phyloP scores from a whole-genome alignment of 2,113 vertebrate genomes.

The Hemichromis elongatus region DNA sequence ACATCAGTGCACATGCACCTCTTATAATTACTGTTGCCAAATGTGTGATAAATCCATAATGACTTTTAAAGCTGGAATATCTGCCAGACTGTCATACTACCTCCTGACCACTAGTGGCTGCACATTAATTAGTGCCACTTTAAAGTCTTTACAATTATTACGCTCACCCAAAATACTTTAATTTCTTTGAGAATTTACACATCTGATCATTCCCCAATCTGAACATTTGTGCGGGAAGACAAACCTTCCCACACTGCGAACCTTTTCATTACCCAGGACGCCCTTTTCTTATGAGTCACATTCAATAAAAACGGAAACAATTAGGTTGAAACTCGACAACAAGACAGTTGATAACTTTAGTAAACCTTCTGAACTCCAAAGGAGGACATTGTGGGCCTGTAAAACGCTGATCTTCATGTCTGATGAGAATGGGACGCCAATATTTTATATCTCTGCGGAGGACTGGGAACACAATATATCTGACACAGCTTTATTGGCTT shows the following conservation, averaged over 20 bases:
- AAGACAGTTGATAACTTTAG: slow-evolving; percentile 27
- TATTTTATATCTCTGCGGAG: slow-evolving; percentile 53
- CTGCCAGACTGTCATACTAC: neutral
- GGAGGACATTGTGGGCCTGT: slow-evolving; percentile 48
- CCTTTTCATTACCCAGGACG: neutral
- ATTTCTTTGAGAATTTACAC: neutral
- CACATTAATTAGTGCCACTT: neutral
- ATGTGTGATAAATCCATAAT: neutral
- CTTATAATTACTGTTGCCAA: neutral
- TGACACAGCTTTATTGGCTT: slow-evolving; percentile 68
- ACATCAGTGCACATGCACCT: neutral
- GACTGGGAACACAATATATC: slow-evolving; percentile 58
- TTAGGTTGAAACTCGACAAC: slow-evolving; percentile 38
- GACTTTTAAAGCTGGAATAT: neutral
- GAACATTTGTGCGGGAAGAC: neutral
- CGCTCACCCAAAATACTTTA: neutral
- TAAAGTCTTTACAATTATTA: neutral
- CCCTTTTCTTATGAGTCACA: neutral
- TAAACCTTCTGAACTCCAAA: slow-evolving; percentile 57
- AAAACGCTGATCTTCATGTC: slow-evolving; percentile 47
- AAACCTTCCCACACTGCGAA: neutral
- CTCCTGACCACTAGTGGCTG: neutral
- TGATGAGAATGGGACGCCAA: slow-evolving; percentile 48
- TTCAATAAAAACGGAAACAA: slow-evolving; percentile 47
- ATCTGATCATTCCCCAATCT: neutral